Conservation (phyloP, 2,888 invertebrate genomes). For the Eilema depressum region DNA sequence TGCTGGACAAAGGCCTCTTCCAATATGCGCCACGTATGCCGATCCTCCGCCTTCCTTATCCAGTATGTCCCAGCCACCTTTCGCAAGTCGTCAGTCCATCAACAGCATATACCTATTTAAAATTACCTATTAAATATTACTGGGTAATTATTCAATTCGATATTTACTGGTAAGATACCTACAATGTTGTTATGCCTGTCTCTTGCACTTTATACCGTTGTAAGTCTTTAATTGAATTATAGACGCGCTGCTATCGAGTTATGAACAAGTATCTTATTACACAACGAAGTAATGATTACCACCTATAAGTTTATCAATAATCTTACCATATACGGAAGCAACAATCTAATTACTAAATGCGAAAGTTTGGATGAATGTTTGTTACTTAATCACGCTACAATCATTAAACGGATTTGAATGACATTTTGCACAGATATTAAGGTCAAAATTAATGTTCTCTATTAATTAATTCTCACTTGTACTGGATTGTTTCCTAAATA, state of each 20-base stretch:
- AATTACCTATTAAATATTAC: not conserved
- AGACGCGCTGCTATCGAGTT: slow-evolving; percentile 5
- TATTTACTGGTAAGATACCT: not conserved
- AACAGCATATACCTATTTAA: not conserved
- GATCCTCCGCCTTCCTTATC: too few relatives aligned
- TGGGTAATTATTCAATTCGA: not conserved
- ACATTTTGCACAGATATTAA: not conserved
- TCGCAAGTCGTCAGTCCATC: too few relatives aligned
- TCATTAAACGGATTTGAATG: not conserved
- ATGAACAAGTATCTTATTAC: slow-evolving; percentile 13
- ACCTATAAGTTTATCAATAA: slow-evolving; percentile 7
- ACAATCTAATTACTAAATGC: not conserved
- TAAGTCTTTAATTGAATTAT: slow-evolving; percentile 7
- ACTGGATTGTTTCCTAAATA: too few relatives aligned
- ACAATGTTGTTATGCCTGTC: not conserved
- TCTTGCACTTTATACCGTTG: not conserved
- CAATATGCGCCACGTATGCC: too few relatives aligned
- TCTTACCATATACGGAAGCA: not conserved
- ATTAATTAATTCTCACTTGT: too few relatives aligned
- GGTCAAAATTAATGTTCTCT: too few relatives aligned
- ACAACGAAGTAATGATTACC: slow-evolving; percentile 18
- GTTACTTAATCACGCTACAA: not conserved
- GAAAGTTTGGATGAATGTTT: not conserved
- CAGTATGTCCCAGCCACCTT: too few relatives aligned
- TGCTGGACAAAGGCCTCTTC: too few relatives aligned